phyloP scores from a whole-genome alignment of 2,797 vertebrate genomes.

The Sebastes glaucus region DNA sequence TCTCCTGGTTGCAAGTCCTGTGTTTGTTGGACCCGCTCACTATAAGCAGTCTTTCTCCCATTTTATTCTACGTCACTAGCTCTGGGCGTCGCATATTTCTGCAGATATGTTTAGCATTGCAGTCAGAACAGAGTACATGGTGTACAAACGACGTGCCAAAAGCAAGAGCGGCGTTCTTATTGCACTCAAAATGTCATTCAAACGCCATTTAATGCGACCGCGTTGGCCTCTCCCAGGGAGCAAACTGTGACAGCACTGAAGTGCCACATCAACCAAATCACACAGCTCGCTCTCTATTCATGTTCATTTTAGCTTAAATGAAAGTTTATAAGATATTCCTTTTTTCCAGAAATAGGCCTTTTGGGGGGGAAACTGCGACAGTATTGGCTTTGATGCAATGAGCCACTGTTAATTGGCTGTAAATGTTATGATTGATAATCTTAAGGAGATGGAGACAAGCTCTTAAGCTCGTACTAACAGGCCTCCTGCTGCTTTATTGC shows the following conservation, averaged over 20 bases:
- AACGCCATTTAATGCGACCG: too few species aligned
- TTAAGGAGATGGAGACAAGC: slow-evolving; percentile 36
- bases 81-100: too few species aligned
- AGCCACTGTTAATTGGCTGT: slow-evolving; percentile 44
- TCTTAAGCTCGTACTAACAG: slow-evolving; percentile 55
- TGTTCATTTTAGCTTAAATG: neutral
- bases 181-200: too few species aligned
- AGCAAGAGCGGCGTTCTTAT: too few species aligned
- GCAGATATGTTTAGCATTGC: too few species aligned
- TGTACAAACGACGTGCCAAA: fast-evolving
- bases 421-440: slow-evolving; percentile 55
- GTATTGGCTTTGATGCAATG: slow-evolving; percentile 3
- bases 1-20: too few species aligned
- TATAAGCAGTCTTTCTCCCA: too few species aligned
- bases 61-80: too few species aligned
- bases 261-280: slow-evolving; percentile 13
- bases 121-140: too few species aligned
- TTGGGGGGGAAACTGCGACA: neutral
- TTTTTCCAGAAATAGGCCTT: neutral
- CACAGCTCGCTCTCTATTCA: neutral
- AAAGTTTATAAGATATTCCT: neutral
- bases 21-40: too few species aligned
- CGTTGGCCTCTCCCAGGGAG: neutral
- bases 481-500: slow-evolving; percentile 57
- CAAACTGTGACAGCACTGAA: neutral